Evolutionary conservation across 2,888 invertebrate genomes (phyloP).

Genomic region (Hydriomena furcata): DNA sequence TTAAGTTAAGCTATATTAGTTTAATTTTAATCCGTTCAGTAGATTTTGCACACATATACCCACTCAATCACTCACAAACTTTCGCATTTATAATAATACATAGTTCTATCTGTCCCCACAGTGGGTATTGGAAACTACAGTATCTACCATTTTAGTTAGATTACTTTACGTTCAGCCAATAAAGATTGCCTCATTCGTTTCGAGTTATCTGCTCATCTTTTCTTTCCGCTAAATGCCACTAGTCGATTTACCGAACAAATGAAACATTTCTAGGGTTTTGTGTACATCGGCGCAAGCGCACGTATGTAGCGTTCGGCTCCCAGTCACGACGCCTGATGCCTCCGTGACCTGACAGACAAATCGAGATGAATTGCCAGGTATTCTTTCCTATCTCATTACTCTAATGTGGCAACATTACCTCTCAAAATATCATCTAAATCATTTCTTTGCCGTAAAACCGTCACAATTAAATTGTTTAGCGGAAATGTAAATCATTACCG

Average conservation of each 20-base stretch:
- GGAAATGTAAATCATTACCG: too few relatives aligned
- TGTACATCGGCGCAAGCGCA: constrained; percentile 44
- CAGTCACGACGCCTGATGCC: constrained; percentile 61
- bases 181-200: too few relatives aligned
- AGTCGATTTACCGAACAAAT: constrained; percentile 28
- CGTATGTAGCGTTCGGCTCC: constrained; percentile 34
- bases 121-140: too few relatives aligned
- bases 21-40: too few relatives aligned
- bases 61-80: too few relatives aligned
- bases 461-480: constrained; percentile 6
- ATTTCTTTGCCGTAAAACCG: constrained; percentile 17
- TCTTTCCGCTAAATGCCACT: constrained; percentile 2
- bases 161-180: too few relatives aligned
- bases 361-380: constrained; percentile 76
- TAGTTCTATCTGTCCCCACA: too few relatives aligned
- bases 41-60: too few relatives aligned
- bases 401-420: constrained; percentile 56
- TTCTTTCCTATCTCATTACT: constrained; percentile 54
- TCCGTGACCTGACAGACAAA: constrained; percentile 76
- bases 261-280: constrained; percentile 34
- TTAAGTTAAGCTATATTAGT: too few relatives aligned
- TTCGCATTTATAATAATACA: too few relatives aligned
- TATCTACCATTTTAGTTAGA: too few relatives aligned
- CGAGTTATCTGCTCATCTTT: neutral
- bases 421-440: constrained; percentile 44